A percentile compares a stretch with the other conserved stretches of the same genome.
phyloP scores from a whole-genome alignment of 1,140 invertebrate species.

The Pogonomyrmex californicus region DNA sequence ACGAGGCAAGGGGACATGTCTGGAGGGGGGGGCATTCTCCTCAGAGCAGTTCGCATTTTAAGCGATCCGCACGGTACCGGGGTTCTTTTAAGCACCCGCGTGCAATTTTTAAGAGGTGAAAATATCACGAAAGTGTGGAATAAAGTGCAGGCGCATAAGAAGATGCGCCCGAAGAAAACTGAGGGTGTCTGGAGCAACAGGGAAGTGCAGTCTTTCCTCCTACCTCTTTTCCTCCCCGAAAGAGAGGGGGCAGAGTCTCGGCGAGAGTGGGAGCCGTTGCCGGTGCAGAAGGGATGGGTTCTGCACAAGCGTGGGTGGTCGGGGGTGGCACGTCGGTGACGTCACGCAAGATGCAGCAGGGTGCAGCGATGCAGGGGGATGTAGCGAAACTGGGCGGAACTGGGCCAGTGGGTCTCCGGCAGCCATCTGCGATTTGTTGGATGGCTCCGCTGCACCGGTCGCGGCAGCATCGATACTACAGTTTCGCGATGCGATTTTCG shows the following conservation, averaged over 20 bases:
- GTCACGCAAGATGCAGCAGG: slow-evolving; percentile 80
- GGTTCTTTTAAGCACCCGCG: background rate
- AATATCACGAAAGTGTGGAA: background rate
- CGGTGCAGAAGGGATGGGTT: slow-evolving; percentile 74
- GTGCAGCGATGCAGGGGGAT: slow-evolving; percentile 80
- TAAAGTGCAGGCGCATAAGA: background rate
- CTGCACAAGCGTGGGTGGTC: slow-evolving; percentile 67
- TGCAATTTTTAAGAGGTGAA: slow-evolving; percentile 6
- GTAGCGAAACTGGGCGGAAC: slow-evolving; percentile 79
- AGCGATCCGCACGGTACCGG: background rate
- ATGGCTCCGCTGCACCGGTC: slow-evolving; percentile 64
- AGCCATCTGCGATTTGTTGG: slow-evolving; percentile 82
- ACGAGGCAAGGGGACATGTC: background rate
- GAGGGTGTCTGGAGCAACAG: slow-evolving; percentile 11
- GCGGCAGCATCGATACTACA: slow-evolving; percentile 14
- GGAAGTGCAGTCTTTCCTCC: slow-evolving; percentile 41
- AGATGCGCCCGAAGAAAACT: background rate
- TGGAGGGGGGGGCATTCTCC: background rate
- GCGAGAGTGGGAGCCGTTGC: slow-evolving; percentile 56
- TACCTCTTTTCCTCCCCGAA: slow-evolving; percentile 38
- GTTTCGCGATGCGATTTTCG: slow-evolving; percentile 47
- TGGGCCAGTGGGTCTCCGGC: slow-evolving; percentile 84
- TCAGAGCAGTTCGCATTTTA: slow-evolving; percentile 24
- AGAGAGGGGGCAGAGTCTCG: slow-evolving; percentile 51
- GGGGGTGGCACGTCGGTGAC: slow-evolving; percentile 78